Evolutionary conservation across 1,140 invertebrate species (phyloP), one percentile per base, ranked within the genome.

Genomic region (Drosophila pruinosa): DNA sequence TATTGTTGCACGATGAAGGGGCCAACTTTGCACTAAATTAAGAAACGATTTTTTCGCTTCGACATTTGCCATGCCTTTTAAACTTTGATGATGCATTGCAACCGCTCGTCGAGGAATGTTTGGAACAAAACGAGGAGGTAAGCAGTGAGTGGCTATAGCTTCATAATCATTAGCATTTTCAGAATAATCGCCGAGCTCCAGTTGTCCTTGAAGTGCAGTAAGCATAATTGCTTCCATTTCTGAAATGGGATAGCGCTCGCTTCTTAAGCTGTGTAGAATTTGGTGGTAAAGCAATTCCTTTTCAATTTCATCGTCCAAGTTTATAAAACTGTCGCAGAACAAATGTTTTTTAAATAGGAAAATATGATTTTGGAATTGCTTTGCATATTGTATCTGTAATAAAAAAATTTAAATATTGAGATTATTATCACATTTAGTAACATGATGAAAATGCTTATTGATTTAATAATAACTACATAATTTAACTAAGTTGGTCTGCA

Each of bases 201-300:
- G 93, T 92, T 99, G 98, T 10, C 97, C 96, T 93, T 98, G 97
- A 15, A 99, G 93, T 22, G 98, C 97, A 54, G 97, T 97, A 45
- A 99, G 91, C 96, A 99, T 98, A 91, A 98, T 97, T 45, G 97
- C 97, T 93, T 99, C 97, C 90, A 97, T 97, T 77, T 97, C 96
- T 15, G 96, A 96, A 22, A 98, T 95, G 0, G 97, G 97, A 85
- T 98, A 97, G 14, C 97, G 93, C 92, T 99, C 97, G 59, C 96
- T 96, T 64, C 97, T 93, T 14, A 99, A 94, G 83, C 96, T 95
- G 86, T 98, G 96, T 41, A 99, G 92, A 24, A 98, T 95, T 92
- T 99, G 98, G 92, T 99, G 97, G 92, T 98, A 98, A n/a, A 99
- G 91, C 17, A 99, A 92, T 92, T 99, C 97, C 91, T 98, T 98